Evolutionary conservation across 2,888 invertebrate species (phyloP).

Genomic region (Augiades crinisus): DNA sequence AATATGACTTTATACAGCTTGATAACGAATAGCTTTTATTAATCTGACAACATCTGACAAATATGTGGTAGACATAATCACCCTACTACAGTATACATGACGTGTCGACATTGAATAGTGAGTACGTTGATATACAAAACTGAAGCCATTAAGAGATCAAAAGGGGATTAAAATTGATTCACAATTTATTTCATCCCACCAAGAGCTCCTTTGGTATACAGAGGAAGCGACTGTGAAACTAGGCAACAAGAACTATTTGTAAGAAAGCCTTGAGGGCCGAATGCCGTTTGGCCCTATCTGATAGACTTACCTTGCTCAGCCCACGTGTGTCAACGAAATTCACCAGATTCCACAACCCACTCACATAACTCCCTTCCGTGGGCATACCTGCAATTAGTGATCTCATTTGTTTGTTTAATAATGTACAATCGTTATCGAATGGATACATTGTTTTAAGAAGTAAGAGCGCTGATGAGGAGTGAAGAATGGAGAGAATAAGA

Average conservation of each 20-base stretch:
- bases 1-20: too few species aligned
- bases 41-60: too few species aligned
- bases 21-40: too few species aligned
- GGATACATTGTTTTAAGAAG: background rate
- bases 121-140: background rate
- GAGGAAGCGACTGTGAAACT: too few species aligned
- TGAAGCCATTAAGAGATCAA: constrained; percentile 22
- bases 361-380: constrained; percentile 16
- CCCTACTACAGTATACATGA: background rate
- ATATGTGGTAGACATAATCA: background rate
- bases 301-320: constrained; percentile 11
- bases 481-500: too few species aligned
- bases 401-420: constrained; percentile 2
- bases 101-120: constrained; percentile 8
- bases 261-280: constrained; percentile 7
- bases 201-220: too few species aligned
- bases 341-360: constrained; percentile 20
- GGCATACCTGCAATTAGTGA: background rate
- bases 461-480: too few species aligned
- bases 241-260: too few species aligned
- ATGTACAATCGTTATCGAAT: background rate
- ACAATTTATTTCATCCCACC: too few species aligned
- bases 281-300: constrained; percentile 3
- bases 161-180: constrained; percentile 25
- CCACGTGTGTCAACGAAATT: constrained; percentile 22